Evolutionary conservation across 2,113 vertebrate species (phyloP).

Genomic region (Halichoerus grypus): DNA sequence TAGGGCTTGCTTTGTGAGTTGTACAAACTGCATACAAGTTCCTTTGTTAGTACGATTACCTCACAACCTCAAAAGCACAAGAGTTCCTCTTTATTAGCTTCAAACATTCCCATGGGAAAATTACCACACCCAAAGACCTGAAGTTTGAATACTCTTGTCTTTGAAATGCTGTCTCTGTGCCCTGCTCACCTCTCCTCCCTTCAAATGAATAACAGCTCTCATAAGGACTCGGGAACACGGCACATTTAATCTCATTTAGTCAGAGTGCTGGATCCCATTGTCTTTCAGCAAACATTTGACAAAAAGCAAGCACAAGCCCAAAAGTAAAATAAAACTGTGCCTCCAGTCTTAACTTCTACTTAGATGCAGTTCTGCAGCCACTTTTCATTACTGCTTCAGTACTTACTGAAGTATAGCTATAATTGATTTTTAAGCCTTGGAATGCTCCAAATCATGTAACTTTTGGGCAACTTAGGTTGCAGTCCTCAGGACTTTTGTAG

Average conservation of each 20-base stretch:
- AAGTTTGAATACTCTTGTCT: background rate
- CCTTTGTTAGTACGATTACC: background rate
- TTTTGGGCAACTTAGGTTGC: background rate
- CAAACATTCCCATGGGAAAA: background rate
- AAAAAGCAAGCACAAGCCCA: background rate
- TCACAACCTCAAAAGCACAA: background rate
- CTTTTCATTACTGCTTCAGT: background rate
- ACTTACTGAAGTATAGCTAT: background rate
- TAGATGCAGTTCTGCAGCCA: background rate
- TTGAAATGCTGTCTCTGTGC: background rate
- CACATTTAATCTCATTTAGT: background rate
- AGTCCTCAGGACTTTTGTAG: background rate
- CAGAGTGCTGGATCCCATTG: background rate
- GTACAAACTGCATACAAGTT: background rate
- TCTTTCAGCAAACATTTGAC: background rate
- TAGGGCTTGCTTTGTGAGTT: background rate
- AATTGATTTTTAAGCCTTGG: background rate
- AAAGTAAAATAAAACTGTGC: background rate
- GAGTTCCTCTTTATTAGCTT: background rate
- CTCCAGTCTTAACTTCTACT: background rate
- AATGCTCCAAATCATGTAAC: background rate
- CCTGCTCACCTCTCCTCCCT: background rate
- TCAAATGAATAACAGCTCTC: background rate
- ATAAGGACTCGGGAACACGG: background rate
- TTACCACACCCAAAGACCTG: background rate